Evolutionary conservation across 2,113 vertebrate genomes (phyloP), one percentile per base, ranked within the genome.

Genomic region (Rhipidura dahli): DNA sequence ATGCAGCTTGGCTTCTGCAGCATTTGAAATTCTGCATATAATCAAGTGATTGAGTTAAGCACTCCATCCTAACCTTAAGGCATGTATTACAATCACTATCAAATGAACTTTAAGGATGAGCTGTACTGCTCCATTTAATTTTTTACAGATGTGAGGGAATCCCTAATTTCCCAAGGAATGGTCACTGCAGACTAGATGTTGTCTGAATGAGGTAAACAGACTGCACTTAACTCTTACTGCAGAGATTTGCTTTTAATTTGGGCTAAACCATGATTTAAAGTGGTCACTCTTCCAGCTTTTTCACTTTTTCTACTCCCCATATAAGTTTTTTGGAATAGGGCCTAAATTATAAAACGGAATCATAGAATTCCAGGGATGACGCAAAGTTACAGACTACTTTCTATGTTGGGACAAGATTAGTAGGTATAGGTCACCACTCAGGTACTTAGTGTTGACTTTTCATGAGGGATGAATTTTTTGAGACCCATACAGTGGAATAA

Each of bases 161-260:
- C 93, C 96, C 94, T 95, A 70, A 97, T 97, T 96, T 97, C 96
- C 93, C 85, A 94, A 95, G 94, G 95, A 96, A 96, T 94, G 94
- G 64, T 93, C 85, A 93, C 80, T 95, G 82, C 64, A 87, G 92
- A 64, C 75, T 83, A 33, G 61, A 82, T 95, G 47, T 91, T 95
- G 95, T 93, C 65, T 86, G 93, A 64, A 66, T 94, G 92, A 83
- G 71, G 68, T 88, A 92, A 95, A 96, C 79, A 93, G 68, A 9
- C 54, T 86, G 35, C 28, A 14, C 27, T 94, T 96, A 94, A 96
- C 92, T 79, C 92, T 90, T 93, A 40, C 8, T 20, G 71, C 63
- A 81, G 71, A 80, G 40, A 11, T 78, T 94, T 0, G 2, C 44
- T 83, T 86, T 87, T 56, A 44, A 61, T 80, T 83, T 63, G 75